Conservation (phyloP, 92 coral and sea anemone genomes). For the Scolanthus callimorphus region DNA sequence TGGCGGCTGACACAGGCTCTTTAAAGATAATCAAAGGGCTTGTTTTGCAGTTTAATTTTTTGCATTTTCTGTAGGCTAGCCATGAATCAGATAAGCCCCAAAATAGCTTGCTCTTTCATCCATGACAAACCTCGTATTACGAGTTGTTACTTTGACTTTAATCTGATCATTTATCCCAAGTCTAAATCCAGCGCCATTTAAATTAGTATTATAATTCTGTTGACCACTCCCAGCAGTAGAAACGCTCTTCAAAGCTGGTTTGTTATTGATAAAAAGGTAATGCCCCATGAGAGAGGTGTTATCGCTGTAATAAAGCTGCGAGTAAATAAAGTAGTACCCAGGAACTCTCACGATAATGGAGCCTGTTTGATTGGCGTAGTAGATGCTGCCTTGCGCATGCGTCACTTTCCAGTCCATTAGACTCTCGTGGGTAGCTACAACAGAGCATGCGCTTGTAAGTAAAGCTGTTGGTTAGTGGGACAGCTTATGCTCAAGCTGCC, state of each 20-base stretch:
- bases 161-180: conserved; percentile 46
- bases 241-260: conserved; percentile 25
- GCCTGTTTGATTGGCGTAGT: conserved; percentile 38
- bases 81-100: conserved; percentile 68
- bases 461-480: too few relatives aligned
- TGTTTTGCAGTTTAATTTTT: too few relatives aligned
- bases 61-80: too few relatives aligned
- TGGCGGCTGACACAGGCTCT: too few relatives aligned
- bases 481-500: too few relatives aligned
- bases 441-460: too few relatives aligned
- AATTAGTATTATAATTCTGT: conserved; percentile 52
- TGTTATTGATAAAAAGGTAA: conserved; percentile 39
- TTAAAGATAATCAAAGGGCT: too few relatives aligned
- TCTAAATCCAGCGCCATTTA: conserved; percentile 46
- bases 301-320: conserved; percentile 72
- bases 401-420: not conserved
- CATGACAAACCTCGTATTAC: conserved; percentile 31
- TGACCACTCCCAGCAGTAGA: too few relatives aligned
- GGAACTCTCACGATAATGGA: conserved; percentile 23
- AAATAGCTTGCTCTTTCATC: conserved; percentile 48
- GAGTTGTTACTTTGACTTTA: conserved; percentile 37
- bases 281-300: conserved; percentile 36
- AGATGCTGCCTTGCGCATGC: conserved; percentile 58
- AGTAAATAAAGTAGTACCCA: conserved; percentile 69
- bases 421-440: too few relatives aligned